Conservation (phyloP, 2,888 invertebrate species). For the Yponomeuta cagnagella region DNA sequence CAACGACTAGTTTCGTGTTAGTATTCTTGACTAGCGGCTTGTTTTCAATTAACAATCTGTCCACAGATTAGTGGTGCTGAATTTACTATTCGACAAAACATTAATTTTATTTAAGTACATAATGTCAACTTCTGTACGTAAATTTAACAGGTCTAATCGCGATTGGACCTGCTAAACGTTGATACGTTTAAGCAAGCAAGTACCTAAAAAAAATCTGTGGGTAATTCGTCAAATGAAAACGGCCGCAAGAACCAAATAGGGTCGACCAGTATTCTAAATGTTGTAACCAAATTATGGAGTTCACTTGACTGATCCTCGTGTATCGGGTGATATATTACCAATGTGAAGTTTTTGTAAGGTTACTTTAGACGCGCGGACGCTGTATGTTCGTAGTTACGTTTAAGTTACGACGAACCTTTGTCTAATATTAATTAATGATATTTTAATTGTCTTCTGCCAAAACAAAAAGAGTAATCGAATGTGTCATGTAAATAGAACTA, state of each 20-base stretch:
- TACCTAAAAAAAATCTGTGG: no score
- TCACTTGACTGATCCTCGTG: constrained; percentile 23
- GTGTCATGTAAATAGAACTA: constrained; percentile 77
- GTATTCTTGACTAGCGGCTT: no score
- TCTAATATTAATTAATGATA: constrained; percentile 47
- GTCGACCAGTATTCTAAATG: constrained; percentile 65
- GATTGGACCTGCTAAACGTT: no score
- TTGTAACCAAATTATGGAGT: constrained; percentile 47
- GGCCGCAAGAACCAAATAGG: constrained; percentile 49
- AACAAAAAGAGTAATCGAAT: constrained; percentile 71
- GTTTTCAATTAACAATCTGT: no score
- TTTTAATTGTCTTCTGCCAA: constrained; percentile 75
- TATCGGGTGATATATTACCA: constrained; percentile 30
- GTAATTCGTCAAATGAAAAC: no score
- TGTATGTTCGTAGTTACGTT: constrained; percentile 30
- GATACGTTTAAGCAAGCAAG: no score
- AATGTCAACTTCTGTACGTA: no score
- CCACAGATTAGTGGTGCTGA: no score
- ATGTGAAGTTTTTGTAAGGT: constrained; percentile 43
- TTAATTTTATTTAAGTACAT: no score
- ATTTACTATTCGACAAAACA: no score
- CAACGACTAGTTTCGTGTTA: no score
- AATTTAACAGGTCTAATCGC: no score
- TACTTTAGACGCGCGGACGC: constrained; percentile 25
- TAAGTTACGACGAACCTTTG: constrained; percentile 45